These are phyloP conservation scores for Genyomyrus donnyi DNA, from an alignment of 2,113 vertebrate genomes.

Conservation along the genomic window DNA sequence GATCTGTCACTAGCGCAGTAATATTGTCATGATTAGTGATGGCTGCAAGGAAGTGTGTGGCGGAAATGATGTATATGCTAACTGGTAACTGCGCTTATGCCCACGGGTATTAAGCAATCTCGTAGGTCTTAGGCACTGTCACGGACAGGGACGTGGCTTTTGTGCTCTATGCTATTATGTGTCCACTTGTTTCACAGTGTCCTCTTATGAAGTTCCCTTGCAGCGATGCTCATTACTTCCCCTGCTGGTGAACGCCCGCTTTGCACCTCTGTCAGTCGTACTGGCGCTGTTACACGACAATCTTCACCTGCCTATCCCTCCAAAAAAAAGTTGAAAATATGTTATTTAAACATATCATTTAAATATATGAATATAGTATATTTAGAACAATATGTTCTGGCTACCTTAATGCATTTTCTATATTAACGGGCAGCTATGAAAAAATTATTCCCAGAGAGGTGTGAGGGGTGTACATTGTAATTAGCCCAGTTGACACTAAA, in stretches of 20 bases:
- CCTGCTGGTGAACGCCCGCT: neutral
- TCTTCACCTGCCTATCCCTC: neutral
- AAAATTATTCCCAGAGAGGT: neutral
- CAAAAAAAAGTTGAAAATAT: neutral
- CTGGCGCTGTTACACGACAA: neutral
- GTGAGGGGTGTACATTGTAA: neutral
- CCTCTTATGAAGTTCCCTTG: neutral
- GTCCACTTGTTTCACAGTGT: neutral
- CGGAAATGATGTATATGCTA: neutral
- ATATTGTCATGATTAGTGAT: neutral
- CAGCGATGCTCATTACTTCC: neutral
- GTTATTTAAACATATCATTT: neutral
- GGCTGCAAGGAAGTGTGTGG: neutral
- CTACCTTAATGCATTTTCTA: neutral
- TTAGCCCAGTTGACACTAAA: slow-evolving; percentile 26
- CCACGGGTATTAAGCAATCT: neutral
- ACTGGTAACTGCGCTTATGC: neutral
- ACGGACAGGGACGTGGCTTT: neutral
- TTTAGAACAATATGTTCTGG: neutral
- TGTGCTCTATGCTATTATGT: neutral
- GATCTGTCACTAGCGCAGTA: neutral
- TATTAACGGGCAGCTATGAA: neutral
- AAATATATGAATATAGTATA: neutral
- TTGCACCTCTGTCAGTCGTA: neutral
- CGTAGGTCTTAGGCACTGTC: neutral